Percentiles rank a stretch among this genome's conserved stretches.
phyloP scores from a whole-genome alignment of 2,888 invertebrate genomes.

The Charanyca ferruginea region DNA sequence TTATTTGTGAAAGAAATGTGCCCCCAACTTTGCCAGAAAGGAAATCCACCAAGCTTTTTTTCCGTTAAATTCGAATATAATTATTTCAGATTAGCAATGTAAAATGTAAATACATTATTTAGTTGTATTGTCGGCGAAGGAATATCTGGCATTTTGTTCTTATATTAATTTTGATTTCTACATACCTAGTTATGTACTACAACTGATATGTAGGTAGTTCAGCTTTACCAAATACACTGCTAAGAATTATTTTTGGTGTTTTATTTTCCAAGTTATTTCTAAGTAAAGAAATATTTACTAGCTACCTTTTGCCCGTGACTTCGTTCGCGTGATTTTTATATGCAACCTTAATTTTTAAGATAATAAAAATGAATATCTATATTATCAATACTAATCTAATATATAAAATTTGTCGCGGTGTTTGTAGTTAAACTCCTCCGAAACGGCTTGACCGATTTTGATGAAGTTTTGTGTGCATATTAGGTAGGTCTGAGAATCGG shows the following conservation, averaged over 20 bases:
- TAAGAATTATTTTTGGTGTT: constrained; percentile 43
- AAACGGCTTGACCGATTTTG: too few relatives aligned
- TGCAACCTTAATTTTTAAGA: too few relatives aligned
- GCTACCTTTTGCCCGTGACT: too few relatives aligned
- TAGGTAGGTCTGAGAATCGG: too few relatives aligned
- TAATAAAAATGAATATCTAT: too few relatives aligned
- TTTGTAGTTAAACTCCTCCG: too few relatives aligned
- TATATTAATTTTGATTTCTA: constrained; percentile 47
- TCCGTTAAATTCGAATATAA: constrained; percentile 23
- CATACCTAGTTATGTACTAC: constrained; percentile 27
- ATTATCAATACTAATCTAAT: too few relatives aligned
- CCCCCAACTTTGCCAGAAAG: neutral
- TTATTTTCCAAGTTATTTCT: too few relatives aligned
- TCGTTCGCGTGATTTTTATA: too few relatives aligned
- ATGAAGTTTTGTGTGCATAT: too few relatives aligned
- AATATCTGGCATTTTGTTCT: constrained; percentile 42
- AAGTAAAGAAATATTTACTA: too few relatives aligned
- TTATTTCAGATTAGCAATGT: constrained; percentile 16
- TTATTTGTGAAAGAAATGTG: constrained; percentile 19
- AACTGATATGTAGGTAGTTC: constrained; percentile 54
- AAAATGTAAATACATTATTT: neutral
- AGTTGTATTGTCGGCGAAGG: neutral
- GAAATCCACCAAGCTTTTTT: neutral
- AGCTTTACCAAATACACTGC: constrained; percentile 64
- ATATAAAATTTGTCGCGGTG: too few relatives aligned